These are phyloP conservation scores for Sepioteuthis lessoniana DNA, from an alignment of 2,888 invertebrate species.

Conservation along the genomic window DNA sequence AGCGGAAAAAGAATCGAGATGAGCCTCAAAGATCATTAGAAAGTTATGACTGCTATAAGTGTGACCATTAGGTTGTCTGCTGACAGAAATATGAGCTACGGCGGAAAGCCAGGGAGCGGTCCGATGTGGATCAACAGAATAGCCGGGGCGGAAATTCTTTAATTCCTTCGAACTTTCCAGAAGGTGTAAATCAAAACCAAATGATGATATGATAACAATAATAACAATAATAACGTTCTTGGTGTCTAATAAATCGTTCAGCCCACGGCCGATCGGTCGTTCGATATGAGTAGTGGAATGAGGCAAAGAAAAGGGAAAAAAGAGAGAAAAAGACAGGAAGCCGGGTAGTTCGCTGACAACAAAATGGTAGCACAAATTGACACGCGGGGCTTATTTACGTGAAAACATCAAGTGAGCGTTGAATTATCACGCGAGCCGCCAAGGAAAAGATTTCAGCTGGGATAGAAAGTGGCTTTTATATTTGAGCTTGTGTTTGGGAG, in stretches of 20 bases:
- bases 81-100: constrained; percentile 33
- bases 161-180: not conserved
- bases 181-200: constrained; percentile 33
- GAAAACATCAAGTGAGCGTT: constrained; percentile 11
- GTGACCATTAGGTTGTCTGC: constrained; percentile 6
- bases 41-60: not conserved
- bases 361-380: constrained; percentile 33
- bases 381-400: not conserved
- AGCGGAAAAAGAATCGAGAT: constrained; percentile 1
- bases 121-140: constrained; percentile 5
- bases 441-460: constrained; percentile 33
- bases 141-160: constrained; percentile 33
- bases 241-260: not conserved
- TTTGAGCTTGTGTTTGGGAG: not conserved
- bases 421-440: not conserved
- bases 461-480: constrained; percentile 33
- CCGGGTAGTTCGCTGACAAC: not conserved
- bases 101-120: not conserved
- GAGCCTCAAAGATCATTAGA: constrained; percentile 13
- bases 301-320: not conserved
- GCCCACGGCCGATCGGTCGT: not conserved
- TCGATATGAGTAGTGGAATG: not conserved
- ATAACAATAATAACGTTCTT: not conserved
- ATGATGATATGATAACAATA: constrained; percentile 23
- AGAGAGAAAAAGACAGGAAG: not conserved